Evolutionary conservation across 2,113 vertebrate genomes (phyloP), one percentile per base, ranked within the genome.

Genomic region (Cyanoramphus novaezelandiae): DNA sequence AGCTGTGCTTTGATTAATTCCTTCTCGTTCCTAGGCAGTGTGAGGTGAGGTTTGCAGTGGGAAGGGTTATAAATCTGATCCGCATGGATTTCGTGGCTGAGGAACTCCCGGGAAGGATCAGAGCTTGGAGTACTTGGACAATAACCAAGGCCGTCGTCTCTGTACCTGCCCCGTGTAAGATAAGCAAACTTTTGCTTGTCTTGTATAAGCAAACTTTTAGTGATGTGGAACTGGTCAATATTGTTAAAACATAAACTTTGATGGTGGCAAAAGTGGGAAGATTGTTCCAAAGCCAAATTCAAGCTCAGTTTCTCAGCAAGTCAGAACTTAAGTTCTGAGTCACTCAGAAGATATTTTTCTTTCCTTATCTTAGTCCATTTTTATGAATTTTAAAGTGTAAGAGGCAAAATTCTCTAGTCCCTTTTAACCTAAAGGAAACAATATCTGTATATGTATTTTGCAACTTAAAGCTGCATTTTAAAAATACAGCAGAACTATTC

Each of bases 1-100:
- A 79, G n/a, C 28, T 9, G 27, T 16, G n/a, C 37, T 86, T 13
- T 8, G 24, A 52, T 27, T 31, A 8, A 21, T 82, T 74, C 68
- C 41, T 23, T 17, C 44, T 86, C 6, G 0, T 29, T 70, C 60
- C 69, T 10, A 20, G 33, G 59, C 71, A 16, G 11, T 59, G 57
- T 59, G 57, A 59, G 2, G 0, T 2, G 49, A 46, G 43, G 24
- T 75, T 80, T 74, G 52, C 43, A 35, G 5, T 0, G 6, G 2
- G 3, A 43, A 25, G 50, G 59, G 31, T 25, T 37, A 2, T 25
- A 17, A 52, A 59, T 75, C 59, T n/a, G n/a, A 18, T 17, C 59
- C 1, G 0, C 9, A 0, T 3, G 0, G 41, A 2, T 8, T 6
- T 27, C 0, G 27, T 7, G 46, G 52, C 27, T 3, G 2, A 67